A percentile compares a stretch with the other conserved stretches of the same genome.
phyloP scores from a whole-genome alignment of 2,888 invertebrate species.

The Cactoblastis cactorum region DNA sequence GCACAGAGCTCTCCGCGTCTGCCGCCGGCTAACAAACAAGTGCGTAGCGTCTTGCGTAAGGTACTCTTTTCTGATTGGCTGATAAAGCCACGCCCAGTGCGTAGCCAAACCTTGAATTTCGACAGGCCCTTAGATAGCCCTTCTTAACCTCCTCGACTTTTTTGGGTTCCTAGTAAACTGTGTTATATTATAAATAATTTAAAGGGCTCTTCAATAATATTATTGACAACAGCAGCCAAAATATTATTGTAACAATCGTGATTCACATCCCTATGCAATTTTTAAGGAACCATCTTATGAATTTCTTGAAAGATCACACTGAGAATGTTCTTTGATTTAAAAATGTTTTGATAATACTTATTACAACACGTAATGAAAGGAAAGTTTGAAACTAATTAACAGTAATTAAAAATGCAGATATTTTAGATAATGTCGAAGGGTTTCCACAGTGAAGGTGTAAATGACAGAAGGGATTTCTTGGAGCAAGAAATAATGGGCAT shows the following conservation, averaged over 20 bases:
- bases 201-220: conserved; percentile 67
- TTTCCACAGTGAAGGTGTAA: conserved; percentile 59
- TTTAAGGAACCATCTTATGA: background rate
- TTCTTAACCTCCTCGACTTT: conserved; percentile 54
- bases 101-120: conserved; percentile 68
- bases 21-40: conserved; percentile 21
- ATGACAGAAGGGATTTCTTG: conserved; percentile 62
- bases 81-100: conserved; percentile 70
- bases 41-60: conserved; percentile 70
- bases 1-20: conserved; percentile 24
- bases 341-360: background rate
- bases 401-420: conserved; percentile 53
- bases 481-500: conserved; percentile 77
- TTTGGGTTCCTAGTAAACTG: conserved; percentile 69
- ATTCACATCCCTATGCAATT: conserved; percentile 1
- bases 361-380: background rate
- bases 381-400: conserved; percentile 34
- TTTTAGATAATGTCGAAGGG: conserved; percentile 27
- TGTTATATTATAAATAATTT: conserved; percentile 81
- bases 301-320: background rate
- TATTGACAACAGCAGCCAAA: conserved; percentile 43
- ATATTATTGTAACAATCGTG: background rate
- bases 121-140: conserved; percentile 67
- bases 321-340: conserved; percentile 9
- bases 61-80: conserved; percentile 55